Base-by-base conservation (phyloP, 2,113 vertebrate genomes). In the Cricetomys ansorgei region DNA sequence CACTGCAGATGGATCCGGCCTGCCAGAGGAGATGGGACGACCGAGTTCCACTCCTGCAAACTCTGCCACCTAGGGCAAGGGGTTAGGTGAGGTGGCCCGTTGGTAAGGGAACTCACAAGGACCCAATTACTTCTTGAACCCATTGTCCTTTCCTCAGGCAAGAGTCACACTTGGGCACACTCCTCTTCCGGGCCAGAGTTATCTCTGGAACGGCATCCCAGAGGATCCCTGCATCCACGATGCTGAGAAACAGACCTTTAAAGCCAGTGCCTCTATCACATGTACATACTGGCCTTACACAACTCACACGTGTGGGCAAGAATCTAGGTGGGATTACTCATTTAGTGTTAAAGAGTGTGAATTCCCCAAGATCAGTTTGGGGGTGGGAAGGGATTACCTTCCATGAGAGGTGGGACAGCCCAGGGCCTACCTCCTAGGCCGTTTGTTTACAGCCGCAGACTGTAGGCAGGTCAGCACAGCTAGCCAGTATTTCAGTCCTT, bases 301-400 rank as follows among this genome's bases (percentile, higher is more conserved):
- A 45, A 17, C 75, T 70, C 50, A 69, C 57, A 72, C 62, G 31
- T 4, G 0, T 4, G 2, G 4, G 23, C 43, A 50, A 16, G 15
- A 12, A 67, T 48, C 84, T 45, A 83, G 72, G 64, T 23, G 62
- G 55, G 53, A 57, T 76, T 65, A 92, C 90, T 64, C 57, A 92
- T 86, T 90, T 75, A 62, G 53, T 91, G 59, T 50, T 50, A 79
- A 91, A 79, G 90, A 91, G 53, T 29, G 40, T 77, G 40, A 75
- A 79, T 83, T 59, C 75, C 89, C 94, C 83, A 90, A 89, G 29
- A 69, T 91, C 59, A 62, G 15, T 16, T 67, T 70, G 40, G 12
- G 10, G 72, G 25, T 9, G 37, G 48, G 57, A 21, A 9, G 37
- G 48, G 57, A 10, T 43, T 31, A 48, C 29, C 55, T 88, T 80